These are phyloP conservation scores for Astreopora myriophthalma DNA, from an alignment of 64 coral and sea anemone species.

Conservation along the genomic window DNA sequence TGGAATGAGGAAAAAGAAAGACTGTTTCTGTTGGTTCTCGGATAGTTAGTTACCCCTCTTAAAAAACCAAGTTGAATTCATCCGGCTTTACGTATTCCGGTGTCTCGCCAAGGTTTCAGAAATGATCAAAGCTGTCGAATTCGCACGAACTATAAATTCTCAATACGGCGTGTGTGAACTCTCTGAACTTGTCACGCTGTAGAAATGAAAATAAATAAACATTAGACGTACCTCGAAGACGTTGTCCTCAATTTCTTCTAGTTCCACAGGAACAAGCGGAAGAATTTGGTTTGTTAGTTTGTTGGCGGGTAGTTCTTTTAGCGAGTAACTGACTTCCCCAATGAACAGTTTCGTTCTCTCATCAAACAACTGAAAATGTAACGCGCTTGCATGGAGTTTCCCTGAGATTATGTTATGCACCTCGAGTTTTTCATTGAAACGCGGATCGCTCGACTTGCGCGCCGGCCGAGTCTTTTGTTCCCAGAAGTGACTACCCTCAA, in stretches of 20 bases:
- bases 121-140: not conserved
- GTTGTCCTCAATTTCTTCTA: not conserved
- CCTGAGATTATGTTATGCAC: not conserved
- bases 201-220: not conserved
- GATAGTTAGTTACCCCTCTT: not conserved
- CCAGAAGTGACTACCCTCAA: constrained; percentile 29
- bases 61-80: not conserved
- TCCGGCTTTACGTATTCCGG: not conserved
- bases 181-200: constrained; percentile 3
- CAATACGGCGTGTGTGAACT: not conserved
- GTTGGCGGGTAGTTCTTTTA: constrained; percentile 1
- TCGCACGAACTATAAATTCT: not conserved
- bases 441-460: constrained; percentile 2
- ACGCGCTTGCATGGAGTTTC: not conserved
- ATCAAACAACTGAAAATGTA: constrained; percentile 31
- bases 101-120: not conserved
- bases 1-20: not conserved
- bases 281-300: constrained; percentile 23
- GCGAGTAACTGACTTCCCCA: not conserved
- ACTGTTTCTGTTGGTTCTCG: not conserved
- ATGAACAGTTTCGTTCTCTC: not conserved
- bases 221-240: not conserved
- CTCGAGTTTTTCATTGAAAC: constrained; percentile 49
- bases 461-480: constrained; percentile 24
- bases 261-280: not conserved